Evolutionary conservation across 2,888 invertebrate genomes (phyloP).

Genomic region (Sinodicranocentrus sp.): DNA sequence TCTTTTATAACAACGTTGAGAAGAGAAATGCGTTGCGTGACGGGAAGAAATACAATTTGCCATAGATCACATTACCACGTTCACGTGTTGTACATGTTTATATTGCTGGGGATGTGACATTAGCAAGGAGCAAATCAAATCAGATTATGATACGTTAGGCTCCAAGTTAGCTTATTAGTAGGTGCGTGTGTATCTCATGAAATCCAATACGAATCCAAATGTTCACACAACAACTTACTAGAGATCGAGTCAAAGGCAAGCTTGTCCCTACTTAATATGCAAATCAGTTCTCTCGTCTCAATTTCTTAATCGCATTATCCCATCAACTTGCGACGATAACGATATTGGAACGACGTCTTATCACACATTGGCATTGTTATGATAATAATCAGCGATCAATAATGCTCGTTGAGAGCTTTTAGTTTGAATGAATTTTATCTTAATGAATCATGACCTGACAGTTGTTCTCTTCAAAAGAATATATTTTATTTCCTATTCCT

Average conservation of each 20-base stretch:
- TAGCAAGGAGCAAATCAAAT: too few relatives aligned
- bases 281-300: not conserved
- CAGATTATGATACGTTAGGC: too few relatives aligned
- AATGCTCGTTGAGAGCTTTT: slow-evolving; percentile 11
- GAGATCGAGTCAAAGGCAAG: too few relatives aligned
- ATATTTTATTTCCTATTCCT: too few relatives aligned
- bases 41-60: slow-evolving; percentile 32
- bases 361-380: slow-evolving; percentile 2
- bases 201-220: too few relatives aligned
- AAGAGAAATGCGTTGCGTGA: not conserved
- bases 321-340: slow-evolving; percentile 19
- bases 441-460: slow-evolving; percentile 23
- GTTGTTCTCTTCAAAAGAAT: too few relatives aligned
- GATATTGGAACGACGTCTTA: slow-evolving; percentile 12
- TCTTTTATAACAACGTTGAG: not conserved
- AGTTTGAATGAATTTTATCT: not conserved
- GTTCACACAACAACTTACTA: too few relatives aligned
- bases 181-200: too few relatives aligned
- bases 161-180: too few relatives aligned
- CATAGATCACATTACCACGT: slow-evolving; percentile 39
- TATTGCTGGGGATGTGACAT: too few relatives aligned
- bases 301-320: slow-evolving; percentile 25
- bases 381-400: slow-evolving; percentile 20
- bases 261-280: slow-evolving; percentile 5
- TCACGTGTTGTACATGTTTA: slow-evolving; percentile 22